A percentile compares a stretch with the other conserved stretches of the same genome.
Evolutionary conservation across 2,113 vertebrate genomes (phyloP).

Genomic region (Alaudala cheleensis): DNA sequence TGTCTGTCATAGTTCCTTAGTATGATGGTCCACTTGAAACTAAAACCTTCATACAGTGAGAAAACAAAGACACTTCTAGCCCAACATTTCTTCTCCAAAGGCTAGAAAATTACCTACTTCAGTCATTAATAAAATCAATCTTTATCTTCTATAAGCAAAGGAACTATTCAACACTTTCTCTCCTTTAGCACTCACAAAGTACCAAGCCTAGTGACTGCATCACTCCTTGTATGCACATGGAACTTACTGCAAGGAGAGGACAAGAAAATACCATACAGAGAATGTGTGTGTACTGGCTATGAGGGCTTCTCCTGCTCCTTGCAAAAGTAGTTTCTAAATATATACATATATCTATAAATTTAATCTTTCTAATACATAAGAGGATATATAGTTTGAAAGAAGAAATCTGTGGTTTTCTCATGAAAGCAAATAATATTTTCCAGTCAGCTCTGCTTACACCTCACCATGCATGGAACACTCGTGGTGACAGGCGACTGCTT

Average conservation of each 20-base stretch:
- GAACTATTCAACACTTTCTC: neutral
- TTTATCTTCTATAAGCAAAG: neutral
- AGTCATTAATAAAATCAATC: neutral
- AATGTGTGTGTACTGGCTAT: neutral
- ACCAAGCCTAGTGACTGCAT: neutral
- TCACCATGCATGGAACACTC: slow-evolving; percentile 31
- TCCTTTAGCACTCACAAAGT: neutral
- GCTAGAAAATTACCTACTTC: neutral
- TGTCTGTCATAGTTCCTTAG: neutral
- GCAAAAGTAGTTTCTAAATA: neutral
- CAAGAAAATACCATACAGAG: neutral
- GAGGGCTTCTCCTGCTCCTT: neutral
- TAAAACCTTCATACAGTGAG: neutral
- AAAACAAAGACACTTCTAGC: neutral
- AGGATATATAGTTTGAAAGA: slow-evolving; percentile 22
- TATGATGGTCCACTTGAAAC: neutral
- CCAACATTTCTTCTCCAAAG: neutral
- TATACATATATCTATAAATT: neutral
- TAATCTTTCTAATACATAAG: neutral
- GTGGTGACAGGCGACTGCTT: slow-evolving; percentile 32
- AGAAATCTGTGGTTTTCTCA: slow-evolving; percentile 35
- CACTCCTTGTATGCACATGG: neutral
- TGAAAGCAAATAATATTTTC: slow-evolving; percentile 52
- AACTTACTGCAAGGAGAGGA: neutral
- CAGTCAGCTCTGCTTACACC: slow-evolving; percentile 58